These are phyloP conservation scores for Hymenochirus boettgeri DNA, from an alignment of 2,113 vertebrate genomes.

Conservation along the genomic window DNA sequence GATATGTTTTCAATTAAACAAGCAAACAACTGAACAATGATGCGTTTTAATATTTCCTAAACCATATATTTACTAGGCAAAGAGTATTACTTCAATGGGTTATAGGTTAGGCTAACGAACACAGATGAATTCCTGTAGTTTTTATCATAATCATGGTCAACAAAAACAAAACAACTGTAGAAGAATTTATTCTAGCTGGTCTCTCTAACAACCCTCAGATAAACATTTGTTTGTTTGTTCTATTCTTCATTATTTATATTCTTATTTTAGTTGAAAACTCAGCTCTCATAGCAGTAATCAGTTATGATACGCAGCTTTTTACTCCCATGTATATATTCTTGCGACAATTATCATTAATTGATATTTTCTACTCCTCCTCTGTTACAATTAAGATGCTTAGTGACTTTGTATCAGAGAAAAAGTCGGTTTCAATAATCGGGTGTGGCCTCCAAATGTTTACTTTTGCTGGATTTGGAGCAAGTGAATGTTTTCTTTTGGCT, in stretches of 20 bases:
- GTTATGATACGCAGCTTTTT: constrained; percentile 3
- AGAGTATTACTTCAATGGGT: too few relatives aligned
- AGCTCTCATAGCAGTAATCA: constrained; percentile 15
- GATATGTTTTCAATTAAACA: too few relatives aligned
- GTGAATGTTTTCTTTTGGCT: constrained; percentile 28
- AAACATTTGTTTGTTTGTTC: constrained; percentile 3
- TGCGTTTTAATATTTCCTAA: too few relatives aligned
- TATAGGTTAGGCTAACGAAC: too few relatives aligned
- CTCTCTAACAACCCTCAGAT: constrained; percentile 8
- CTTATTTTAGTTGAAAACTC: constrained; percentile 18
- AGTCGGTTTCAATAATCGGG: constrained; percentile 17
- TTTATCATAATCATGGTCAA: constrained; percentile 6
- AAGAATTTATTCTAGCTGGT: constrained; percentile 14
- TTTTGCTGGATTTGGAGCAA: constrained; percentile 27
- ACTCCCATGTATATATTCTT: constrained; percentile 29
- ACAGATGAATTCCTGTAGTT: too few relatives aligned
- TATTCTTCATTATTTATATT: constrained; percentile 19
- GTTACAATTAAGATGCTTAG: constrained; percentile 26
- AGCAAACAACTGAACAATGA: too few relatives aligned
- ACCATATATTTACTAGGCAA: too few relatives aligned
- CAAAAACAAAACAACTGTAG: constrained; percentile 8
- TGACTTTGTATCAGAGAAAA: constrained; percentile 25
- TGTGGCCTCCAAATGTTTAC: constrained; percentile 36
- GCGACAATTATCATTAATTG: constrained; percentile 37
- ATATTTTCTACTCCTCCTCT: constrained; percentile 36